Evolutionary conservation across 1,140 invertebrate genomes (phyloP).

Genomic region (Drosophila kanapiae): DNA sequence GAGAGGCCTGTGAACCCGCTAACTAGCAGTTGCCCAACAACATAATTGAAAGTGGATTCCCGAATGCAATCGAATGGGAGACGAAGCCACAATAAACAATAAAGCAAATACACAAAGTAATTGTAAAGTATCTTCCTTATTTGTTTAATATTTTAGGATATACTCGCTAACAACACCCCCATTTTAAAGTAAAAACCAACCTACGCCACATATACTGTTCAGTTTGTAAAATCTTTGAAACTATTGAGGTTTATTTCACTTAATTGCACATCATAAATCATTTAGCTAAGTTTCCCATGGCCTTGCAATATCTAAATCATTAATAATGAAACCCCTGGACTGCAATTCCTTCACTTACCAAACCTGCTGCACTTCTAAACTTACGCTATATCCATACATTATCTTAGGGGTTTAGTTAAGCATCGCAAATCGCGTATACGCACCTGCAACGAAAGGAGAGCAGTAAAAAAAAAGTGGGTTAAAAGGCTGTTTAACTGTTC

Average conservation of each 20-base stretch:
- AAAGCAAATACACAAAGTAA: background rate
- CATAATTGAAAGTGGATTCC: constrained; percentile 22
- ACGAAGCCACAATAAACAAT: background rate
- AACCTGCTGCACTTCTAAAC: constrained; percentile 21
- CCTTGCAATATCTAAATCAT: background rate
- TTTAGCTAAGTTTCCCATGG: background rate
- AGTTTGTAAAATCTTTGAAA: background rate
- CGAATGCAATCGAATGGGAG: constrained; percentile 12
- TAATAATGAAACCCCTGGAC: background rate
- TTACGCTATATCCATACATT: background rate
- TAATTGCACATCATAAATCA: background rate
- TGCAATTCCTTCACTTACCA: constrained; percentile 14
- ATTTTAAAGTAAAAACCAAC: background rate
- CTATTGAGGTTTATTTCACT: too few species aligned
- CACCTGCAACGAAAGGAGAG: constrained; percentile 67
- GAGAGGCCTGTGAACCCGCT: constrained; percentile 8
- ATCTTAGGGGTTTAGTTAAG: background rate
- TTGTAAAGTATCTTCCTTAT: background rate
- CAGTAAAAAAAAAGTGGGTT: constrained; percentile 32
- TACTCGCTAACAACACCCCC: background rate
- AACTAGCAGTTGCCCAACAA: constrained; percentile 20
- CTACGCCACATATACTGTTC: background rate
- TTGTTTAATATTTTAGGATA: background rate
- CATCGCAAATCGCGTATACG: constrained; percentile 47
- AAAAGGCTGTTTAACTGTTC: constrained; percentile 33